Evolutionary conservation across 2,113 vertebrate species (phyloP), one percentile per base, ranked within the genome.

Genomic region (Scomber scombrus): DNA sequence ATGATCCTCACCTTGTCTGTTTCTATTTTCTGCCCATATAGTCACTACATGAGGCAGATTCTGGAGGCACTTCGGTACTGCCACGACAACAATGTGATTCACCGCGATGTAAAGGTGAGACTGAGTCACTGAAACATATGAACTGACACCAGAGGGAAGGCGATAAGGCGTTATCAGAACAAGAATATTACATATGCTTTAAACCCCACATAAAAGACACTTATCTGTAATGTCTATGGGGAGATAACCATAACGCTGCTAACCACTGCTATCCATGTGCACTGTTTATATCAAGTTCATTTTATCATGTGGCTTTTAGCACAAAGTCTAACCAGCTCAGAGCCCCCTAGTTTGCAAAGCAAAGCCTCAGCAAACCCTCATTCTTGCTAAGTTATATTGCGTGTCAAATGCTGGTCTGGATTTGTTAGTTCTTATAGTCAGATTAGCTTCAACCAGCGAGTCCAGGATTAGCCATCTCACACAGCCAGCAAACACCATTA

Each of bases 21-120:
- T 16, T 75, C 15, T 72, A 18, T 50, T 80, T 51, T 61, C 40
- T 69, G 15, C 58, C 29, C 26, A 16, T 26, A 16, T 66, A 99
- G 97, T 92, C 97, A 98, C 94, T 98, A 98, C 86, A 98, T 98
- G 97, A 96, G 97, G 89, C 97, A 98, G 95, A 98, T 98, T 93
- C 62, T 98, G 91, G 97, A 98, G 95, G 97, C 97, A 5, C 96
- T 98, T 46, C 96, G 97, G 83, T 98, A 98, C 90, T 98, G 97
- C 94, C 97, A 98, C 69, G 97, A 98, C 94, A 98, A 98, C 92
- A 98, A 98, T 85, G 97, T 98, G 92, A 98, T 98, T 93, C 97
- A 98, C 85, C 96, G 97, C 19, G 97, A 98, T 89, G 97, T 98
- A 87, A 98, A 98, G 97, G 97, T 98, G 95, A 95, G 96, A 43